phyloP scores from a whole-genome alignment of 2,113 vertebrate genomes.

The Hiodon alosoides region DNA sequence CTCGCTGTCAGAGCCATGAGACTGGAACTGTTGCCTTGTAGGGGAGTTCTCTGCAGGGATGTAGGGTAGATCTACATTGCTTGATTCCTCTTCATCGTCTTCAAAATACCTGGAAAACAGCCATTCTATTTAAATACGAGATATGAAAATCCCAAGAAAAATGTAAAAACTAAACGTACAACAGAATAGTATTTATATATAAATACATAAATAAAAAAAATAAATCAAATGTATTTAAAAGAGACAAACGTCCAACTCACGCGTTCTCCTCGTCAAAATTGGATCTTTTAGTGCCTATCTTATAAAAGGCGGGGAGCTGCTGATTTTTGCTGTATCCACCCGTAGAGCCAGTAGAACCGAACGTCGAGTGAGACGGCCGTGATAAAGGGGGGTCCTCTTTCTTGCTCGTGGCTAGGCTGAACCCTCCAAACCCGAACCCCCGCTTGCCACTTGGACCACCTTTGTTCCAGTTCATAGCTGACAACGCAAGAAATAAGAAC shows the following conservation, averaged over 20 bases:
- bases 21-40: conserved; percentile 84
- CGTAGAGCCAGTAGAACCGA: conserved; percentile 68
- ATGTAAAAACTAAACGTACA: no score
- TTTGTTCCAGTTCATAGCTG: conserved; percentile 96
- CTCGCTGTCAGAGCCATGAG: conserved; percentile 88
- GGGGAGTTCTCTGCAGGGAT: conserved; percentile 98
- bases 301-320: conserved; percentile 95
- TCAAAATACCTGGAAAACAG: conserved; percentile 83
- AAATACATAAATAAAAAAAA: no score
- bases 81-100: conserved; percentile 93
- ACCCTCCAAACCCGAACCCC: conserved; percentile 95
- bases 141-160: no score
- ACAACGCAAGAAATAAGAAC: no score
- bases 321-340: conserved; percentile 78
- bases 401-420: conserved; percentile 81
- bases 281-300: conserved; percentile 92
- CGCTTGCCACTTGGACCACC: conserved; percentile 88
- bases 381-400: conserved; percentile 82
- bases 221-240: neutral
- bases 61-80: conserved; percentile 85
- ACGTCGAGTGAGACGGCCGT: conserved; percentile 76
- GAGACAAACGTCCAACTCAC: conserved; percentile 46
- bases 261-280: conserved; percentile 98
- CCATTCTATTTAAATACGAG: neutral
- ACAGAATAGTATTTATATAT: neutral